phyloP scores from a whole-genome alignment of 2,113 vertebrate species.

The Vombatus ursinus region DNA sequence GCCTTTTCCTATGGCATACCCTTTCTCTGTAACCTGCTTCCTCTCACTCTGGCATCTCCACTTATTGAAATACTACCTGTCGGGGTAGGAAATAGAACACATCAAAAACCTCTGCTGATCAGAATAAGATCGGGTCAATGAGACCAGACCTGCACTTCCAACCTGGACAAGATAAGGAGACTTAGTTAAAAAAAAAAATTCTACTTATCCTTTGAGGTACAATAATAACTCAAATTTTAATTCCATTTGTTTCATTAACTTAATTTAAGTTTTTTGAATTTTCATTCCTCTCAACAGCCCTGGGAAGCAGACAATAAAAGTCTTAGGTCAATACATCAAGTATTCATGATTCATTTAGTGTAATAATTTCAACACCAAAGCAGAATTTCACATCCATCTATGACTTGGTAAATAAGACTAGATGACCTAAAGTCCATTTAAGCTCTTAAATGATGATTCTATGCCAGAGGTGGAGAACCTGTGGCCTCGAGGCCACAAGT shows the following conservation, averaged over 20 bases:
- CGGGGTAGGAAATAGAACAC: not conserved
- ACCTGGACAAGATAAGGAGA: not conserved
- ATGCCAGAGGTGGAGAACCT: not conserved
- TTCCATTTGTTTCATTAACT: not conserved
- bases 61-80: not conserved
- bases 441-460: not conserved
- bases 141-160: not conserved
- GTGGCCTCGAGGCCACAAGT: too few species aligned
- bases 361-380: not conserved
- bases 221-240: not conserved
- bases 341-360: not conserved
- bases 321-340: not conserved
- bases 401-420: not conserved
- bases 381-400: not conserved
- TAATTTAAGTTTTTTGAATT: not conserved
- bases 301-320: not conserved
- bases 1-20: not conserved
- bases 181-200: not conserved
- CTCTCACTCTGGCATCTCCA: not conserved
- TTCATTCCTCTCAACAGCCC: not conserved
- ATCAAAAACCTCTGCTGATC: not conserved
- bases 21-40: not conserved
- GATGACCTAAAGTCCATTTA: not conserved
- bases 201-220: not conserved
- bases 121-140: not conserved